These are phyloP conservation scores for Parotocinclus haroldoi DNA, from an alignment of 2,797 vertebrate genomes.

Conservation along the genomic window DNA sequence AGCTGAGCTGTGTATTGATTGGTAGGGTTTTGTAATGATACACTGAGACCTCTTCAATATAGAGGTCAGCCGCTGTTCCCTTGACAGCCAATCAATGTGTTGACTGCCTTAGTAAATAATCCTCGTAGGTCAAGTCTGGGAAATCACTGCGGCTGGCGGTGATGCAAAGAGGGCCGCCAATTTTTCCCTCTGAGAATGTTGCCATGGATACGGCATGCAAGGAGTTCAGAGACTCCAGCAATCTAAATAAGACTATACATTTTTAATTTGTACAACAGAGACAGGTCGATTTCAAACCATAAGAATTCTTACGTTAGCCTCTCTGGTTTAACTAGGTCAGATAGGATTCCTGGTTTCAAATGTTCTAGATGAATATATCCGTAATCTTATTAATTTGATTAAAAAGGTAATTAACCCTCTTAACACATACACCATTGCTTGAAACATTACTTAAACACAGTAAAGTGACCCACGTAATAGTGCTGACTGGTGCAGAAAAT, in stretches of 20 bases:
- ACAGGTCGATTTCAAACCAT: conserved; percentile 7
- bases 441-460: too few relatives aligned
- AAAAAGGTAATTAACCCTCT: too few relatives aligned
- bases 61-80: conserved; percentile 76
- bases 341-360: too few relatives aligned
- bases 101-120: conserved; percentile 74
- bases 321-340: neutral
- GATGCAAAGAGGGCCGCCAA: conserved; percentile 43
- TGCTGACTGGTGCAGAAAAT: too few relatives aligned
- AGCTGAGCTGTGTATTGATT: conserved; percentile 63
- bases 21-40: conserved; percentile 70
- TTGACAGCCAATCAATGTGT: conserved; percentile 75
- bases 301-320: neutral
- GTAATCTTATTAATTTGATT: too few relatives aligned
- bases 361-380: too few relatives aligned
- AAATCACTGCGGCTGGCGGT: conserved; percentile 50
- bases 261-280: conserved; percentile 58
- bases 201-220: conserved; percentile 76
- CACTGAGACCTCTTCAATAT: conserved; percentile 72
- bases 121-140: conserved; percentile 56
- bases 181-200: conserved; percentile 68
- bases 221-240: conserved; percentile 70
- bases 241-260: conserved; percentile 72
- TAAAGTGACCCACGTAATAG: too few relatives aligned
- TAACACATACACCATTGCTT: too few relatives aligned